Evolutionary conservation across 2,113 vertebrate genomes (phyloP), one percentile per base, ranked within the genome.

Genomic region (Zosterops hypoxanthus): DNA sequence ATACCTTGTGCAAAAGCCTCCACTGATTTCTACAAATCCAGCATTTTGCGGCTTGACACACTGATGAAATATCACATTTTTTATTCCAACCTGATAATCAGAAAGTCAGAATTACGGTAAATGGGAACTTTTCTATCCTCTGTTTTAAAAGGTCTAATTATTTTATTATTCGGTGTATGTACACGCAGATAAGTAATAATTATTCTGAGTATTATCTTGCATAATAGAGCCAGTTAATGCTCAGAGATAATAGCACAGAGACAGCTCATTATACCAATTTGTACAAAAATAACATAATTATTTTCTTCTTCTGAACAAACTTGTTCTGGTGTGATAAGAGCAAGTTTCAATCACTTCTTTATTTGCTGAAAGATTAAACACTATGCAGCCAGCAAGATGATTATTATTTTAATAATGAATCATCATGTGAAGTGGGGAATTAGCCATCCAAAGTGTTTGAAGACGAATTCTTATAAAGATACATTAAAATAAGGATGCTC

Each of bases 91-190:
- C 86, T 86, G 94, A 72, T 91, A 92, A 96, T 92, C 89, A 86
- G 53, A 72, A 96, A 92, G 78, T 77, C 60, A 95, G 86, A 88
- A 92, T 81, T 93, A 92, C 15, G 52, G 61, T 66, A 88, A 95
- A 83, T 96, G 61, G 81, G 92, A 83, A 93, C 78, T 60, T 95
- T 94, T 93, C 86, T 87, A 81, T 57, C 64, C 14, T 70, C 73
- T 66, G 18, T 66, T 88, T 92, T 85, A 93, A 92, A 97, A 94
- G 90, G 91, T 86, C 71, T 94, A 92, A 97, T 97, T 97, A 96
- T 95, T 97, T 95, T 95, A 97, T 97, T 97, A 97, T 90, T 94
- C 92, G 70, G 68, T 94, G 88, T 97, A 97, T 88, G 47, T 79
- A 97, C 88, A 92, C 33, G 95, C 21, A 12, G 94, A 93, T 87